Base-by-base conservation (phyloP, 2,888 invertebrate genomes). In the Lottia gigantea region DNA sequence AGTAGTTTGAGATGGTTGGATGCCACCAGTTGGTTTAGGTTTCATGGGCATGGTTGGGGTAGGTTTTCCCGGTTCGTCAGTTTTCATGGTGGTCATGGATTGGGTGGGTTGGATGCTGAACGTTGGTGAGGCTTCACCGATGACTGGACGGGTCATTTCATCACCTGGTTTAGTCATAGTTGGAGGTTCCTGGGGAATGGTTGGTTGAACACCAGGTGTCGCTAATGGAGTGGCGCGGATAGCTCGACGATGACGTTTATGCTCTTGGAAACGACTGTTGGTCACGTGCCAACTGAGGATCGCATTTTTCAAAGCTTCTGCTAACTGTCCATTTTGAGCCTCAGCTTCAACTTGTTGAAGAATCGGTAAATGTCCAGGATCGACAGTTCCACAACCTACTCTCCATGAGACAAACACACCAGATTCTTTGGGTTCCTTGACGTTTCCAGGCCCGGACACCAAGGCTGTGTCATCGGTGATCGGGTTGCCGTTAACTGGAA, bases 331-430 rank as follows among this genome's bases (percentile, higher is more conserved):
- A 82, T 94, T 94, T 6, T 91, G 90, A 0, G 94, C 91, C 79
- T 93, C 92, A 66, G 92, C 91, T 73, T 93, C 91, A 15, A 94
- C 87, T 46, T 92, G 92, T 46, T 92, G 92, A n/a, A 94, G 91
- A 16, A 93, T 78, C 0, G 92, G 90, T 83, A 88, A 83, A 81
- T 93, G 92, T 66, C 92, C 91, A n/a, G 90, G 88, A 91, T 93
- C 92, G 45, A 94, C 89, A 76, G 91, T 91, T 65, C 92, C 92
- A 87, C 95, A 95, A 3, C 95, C 95, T 71, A 94, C 93, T 91
- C 82, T 80, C 93, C 88, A 90, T 0, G 88, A 89, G 40, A 82
- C 65, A 19, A 83, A 72, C 6, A 78, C 74, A 11, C 84, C 85
- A 7, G 80, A 64, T 31, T 77, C 71, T 71, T 81, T 76, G 0